Base-by-base conservation (phyloP, 2,797 vertebrate species). In the Sebastiscus tertius region DNA sequence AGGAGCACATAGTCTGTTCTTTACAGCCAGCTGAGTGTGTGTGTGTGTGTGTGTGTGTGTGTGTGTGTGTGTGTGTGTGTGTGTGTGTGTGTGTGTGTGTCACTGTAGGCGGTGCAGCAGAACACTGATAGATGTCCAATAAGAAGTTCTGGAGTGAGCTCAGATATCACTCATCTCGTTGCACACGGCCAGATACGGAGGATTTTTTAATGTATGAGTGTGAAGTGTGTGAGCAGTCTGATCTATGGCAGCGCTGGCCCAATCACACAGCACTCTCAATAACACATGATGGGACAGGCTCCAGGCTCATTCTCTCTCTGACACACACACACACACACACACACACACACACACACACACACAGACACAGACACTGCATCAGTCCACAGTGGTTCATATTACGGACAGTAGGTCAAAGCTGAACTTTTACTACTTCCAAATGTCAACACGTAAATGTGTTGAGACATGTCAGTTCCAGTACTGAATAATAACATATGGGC, bases 391-490 rank as follows among this genome's bases (percentile, higher is more conserved):
- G 80, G 77, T 85, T 89, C 77, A 65, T 72, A 39, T 72, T 70
- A 74, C 85, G 80, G 74, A 89, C 84, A 87, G 78, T 82, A 73
- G 86, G 86, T 69, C 80, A 90, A 79, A 84, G 81, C 79, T 67
- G 58, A 87, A 83, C 54, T 73, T 92, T 87, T 82, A 84, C 72
- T 74, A 66, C 92, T 88, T 92, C 80, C 77, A 93, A 89, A 90
- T 80, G 70, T 88, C 87, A 92, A 82, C 85, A 88, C 77, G 58
- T 88, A 33, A 72, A 85, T 86, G 85, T 83, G 86, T 83, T 87
- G 79, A 82, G 71, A 89, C 27, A 74, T 75, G 73, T 90, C 73
- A 76, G 63, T 82, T 77, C 49, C n/a, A 77, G 39, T 3, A 1
- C 49, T 82, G 77, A 86, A 79, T 72, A 74, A 75, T 74, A 85